A percentile compares a stretch with the other conserved stretches of the same genome.
These are phyloP conservation scores for Gymnothorax javanicus DNA, from an alignment of 2,797 vertebrate species.

Conservation along the genomic window DNA sequence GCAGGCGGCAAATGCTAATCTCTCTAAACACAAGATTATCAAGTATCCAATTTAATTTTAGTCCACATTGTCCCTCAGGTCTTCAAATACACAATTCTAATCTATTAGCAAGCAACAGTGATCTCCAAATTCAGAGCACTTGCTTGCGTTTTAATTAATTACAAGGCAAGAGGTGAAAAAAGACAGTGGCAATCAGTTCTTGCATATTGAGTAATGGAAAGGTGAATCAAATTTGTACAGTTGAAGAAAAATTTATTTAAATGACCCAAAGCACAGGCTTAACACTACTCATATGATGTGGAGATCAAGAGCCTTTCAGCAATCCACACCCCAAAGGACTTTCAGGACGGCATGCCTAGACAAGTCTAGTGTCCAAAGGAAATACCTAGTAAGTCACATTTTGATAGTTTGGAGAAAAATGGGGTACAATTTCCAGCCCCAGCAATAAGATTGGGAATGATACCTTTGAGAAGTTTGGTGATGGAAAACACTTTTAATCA, in stretches of 20 bases:
- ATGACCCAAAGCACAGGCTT: slow-evolving; percentile 25
- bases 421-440: too few species aligned
- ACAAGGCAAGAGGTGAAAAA: neutral
- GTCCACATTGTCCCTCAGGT: neutral
- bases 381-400: too few species aligned
- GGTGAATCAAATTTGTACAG: neutral
- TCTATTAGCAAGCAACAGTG: neutral
- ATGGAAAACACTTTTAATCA: too few species aligned
- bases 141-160: neutral
- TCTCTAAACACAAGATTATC: neutral
- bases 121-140: neutral
- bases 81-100: neutral
- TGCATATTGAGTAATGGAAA: neutral
- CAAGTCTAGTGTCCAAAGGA: neutral
- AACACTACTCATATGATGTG: neutral
- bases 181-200: neutral
- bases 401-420: too few species aligned
- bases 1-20: neutral
- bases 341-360: neutral
- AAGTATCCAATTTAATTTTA: neutral
- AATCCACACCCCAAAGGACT: neutral
- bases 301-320: neutral
- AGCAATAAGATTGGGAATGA: too few species aligned
- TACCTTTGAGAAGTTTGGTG: too few species aligned
- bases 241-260: neutral